These are phyloP conservation scores for Cheiracanthium punctorium DNA, from an alignment of 2,888 invertebrate genomes.

Conservation along the genomic window DNA sequence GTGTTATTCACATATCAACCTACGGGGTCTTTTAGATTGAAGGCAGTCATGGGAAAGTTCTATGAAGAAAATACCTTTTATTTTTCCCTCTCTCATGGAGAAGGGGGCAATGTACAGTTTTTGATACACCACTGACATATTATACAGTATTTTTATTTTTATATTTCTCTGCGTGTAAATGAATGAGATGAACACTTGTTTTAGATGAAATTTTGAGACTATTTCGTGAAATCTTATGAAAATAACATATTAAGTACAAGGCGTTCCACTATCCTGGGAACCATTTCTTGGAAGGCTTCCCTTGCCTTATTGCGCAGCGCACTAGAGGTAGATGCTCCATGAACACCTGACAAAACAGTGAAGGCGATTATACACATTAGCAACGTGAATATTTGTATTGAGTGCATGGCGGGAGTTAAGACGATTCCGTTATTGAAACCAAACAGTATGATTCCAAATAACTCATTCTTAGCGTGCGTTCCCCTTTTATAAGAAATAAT, in stretches of 20 bases:
- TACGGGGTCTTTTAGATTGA: too few species aligned
- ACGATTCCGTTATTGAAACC: too few species aligned
- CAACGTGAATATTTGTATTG: background rate
- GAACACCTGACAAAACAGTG: background rate
- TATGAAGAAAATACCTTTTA: too few species aligned
- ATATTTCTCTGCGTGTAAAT: too few species aligned
- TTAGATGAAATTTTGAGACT: background rate
- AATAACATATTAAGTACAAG: conserved; percentile 16
- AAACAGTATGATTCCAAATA: background rate
- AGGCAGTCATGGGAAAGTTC: too few species aligned
- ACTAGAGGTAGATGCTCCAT: background rate
- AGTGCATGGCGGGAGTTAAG: background rate
- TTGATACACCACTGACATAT: too few species aligned
- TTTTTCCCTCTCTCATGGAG: too few species aligned
- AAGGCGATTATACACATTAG: conserved; percentile 17
- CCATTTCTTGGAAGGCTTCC: conserved; percentile 36
- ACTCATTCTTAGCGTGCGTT: background rate
- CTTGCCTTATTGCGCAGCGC: conserved; percentile 12
- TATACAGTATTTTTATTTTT: too few species aligned
- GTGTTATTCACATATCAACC: too few species aligned
- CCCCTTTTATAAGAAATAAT: background rate
- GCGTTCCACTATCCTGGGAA: conserved; percentile 18
- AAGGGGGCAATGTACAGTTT: too few species aligned
- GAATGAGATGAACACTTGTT: background rate
- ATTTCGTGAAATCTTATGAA: background rate